These are phyloP conservation scores for Butorides virescens DNA, from an alignment of 2,113 vertebrate species.

Conservation along the genomic window DNA sequence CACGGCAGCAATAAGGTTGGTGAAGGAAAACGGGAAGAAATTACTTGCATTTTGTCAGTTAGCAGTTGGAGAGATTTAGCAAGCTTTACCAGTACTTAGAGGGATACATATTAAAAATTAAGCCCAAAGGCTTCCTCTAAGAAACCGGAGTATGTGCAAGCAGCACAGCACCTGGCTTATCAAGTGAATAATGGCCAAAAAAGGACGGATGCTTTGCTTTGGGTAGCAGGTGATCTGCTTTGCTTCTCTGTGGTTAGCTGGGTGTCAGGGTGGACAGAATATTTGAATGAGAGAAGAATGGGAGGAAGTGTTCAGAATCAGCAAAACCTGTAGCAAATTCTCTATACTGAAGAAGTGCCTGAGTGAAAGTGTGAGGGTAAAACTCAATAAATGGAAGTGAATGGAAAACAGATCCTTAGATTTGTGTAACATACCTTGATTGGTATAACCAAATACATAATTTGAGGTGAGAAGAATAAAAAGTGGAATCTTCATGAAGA, in stretches of 20 bases:
- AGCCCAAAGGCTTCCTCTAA: not conserved
- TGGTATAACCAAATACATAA: not conserved
- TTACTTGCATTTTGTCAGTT: not conserved
- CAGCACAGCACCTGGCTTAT: not conserved
- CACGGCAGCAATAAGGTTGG: not conserved
- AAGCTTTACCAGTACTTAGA: not conserved
- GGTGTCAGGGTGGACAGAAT: not conserved
- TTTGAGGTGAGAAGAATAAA: not conserved
- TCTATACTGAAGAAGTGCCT: not conserved
- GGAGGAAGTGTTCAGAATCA: not conserved
- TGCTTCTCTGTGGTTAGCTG: not conserved
- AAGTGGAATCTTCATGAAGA: not conserved
- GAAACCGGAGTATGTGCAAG: not conserved
- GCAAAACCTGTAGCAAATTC: not conserved
- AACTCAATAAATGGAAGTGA: not conserved
- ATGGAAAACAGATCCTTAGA: not conserved
- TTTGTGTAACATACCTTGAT: not conserved
- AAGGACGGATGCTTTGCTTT: not conserved
- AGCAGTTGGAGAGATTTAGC: not conserved
- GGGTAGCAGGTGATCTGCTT: not conserved
- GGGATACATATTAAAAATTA: not conserved
- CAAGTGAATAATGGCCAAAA: not conserved
- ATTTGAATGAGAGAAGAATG: not conserved
- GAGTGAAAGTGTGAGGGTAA: not conserved
- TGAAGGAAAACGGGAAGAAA: not conserved